Evolutionary conservation across 2,113 vertebrate genomes (phyloP).

Genomic region (Xenopus tropicalis): UCB_Xtro_10.0 CM004446.2:25666501-25667000

Average conservation of each 20-base stretch:
- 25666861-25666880: no score
- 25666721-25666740: constrained; percentile 8
- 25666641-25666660: constrained; percentile 23
- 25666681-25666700: constrained; percentile 11
- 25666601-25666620: constrained; percentile 16
- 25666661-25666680: neutral
- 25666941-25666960: no score
- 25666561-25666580: constrained; percentile 13
- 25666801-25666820: no score
- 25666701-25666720: constrained; percentile 16
- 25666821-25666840: no score
- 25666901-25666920: no score
- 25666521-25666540: constrained; percentile 40
- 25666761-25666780: no score
- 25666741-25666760: neutral
- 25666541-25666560: constrained; percentile 31
- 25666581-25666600: constrained; percentile 31
- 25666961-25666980: no score
- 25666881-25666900: no score
- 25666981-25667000: no score
- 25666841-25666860: no score
- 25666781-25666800: no score
- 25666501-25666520: constrained; percentile 41
- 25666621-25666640: constrained; percentile 25
- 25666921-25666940: no score